phyloP scores from a whole-genome alignment of 2,113 vertebrate species.

The Hippocampus mohnikei region DNA sequence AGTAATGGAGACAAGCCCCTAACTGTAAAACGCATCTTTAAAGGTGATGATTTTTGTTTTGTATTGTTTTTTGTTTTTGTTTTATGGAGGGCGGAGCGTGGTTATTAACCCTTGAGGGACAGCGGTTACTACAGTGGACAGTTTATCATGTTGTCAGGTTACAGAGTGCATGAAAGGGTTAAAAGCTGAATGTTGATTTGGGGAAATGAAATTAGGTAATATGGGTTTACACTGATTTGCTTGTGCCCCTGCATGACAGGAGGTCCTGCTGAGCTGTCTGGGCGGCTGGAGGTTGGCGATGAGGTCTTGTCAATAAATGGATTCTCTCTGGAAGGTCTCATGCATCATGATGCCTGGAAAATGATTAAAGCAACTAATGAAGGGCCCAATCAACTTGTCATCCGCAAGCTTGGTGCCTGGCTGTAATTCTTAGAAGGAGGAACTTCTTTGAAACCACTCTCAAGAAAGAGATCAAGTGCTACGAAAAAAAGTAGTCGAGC shows the following conservation, averaged over 20 bases:
- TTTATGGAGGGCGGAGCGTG: no score
- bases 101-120: no score
- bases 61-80: not conserved
- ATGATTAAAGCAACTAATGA: constrained; percentile 84
- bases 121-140: no score
- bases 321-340: constrained; percentile 81
- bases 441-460: not conserved
- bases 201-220: not conserved
- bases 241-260: constrained; percentile 63
- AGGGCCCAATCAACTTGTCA: constrained; percentile 81
- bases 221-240: not conserved
- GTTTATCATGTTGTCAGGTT: no score
- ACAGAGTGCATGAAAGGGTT: no score
- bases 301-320: constrained; percentile 88
- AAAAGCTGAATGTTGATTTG: no score
- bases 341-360: constrained; percentile 92
- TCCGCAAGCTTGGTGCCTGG: constrained; percentile 78
- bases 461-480: not conserved
- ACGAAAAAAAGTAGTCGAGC: not conserved
- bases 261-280: constrained; percentile 84
- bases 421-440: constrained; percentile 21
- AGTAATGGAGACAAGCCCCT: constrained; percentile 81
- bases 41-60: constrained; percentile 71
- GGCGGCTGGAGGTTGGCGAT: constrained; percentile 83
- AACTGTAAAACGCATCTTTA: constrained; percentile 84